Evolutionary conservation across 2,113 vertebrate species (phyloP).

Genomic region (Mirounga angustirostris): DNA sequence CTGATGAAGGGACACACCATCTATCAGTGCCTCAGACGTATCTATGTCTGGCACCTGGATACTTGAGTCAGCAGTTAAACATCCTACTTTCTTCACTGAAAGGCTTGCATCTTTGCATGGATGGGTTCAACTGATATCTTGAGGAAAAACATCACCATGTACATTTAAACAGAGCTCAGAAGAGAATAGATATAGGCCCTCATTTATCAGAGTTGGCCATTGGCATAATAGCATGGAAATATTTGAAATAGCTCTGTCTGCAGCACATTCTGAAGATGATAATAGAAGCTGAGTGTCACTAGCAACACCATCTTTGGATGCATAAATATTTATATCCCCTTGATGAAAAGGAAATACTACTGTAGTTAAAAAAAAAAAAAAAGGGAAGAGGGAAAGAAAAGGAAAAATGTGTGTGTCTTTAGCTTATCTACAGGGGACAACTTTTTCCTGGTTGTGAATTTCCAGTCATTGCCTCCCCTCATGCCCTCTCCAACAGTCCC

Average conservation of each 20-base stretch:
- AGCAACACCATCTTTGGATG: neutral
- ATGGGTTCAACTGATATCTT: neutral
- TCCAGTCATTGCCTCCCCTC: neutral
- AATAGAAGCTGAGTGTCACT: neutral
- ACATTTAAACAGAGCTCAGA: conserved; percentile 35
- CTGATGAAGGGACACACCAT: neutral
- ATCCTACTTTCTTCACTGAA: neutral
- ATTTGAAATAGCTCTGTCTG: neutral
- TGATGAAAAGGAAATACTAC: conserved; percentile 54
- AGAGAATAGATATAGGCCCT: neutral
- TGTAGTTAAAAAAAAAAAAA: neutral
- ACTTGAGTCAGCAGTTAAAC: neutral
- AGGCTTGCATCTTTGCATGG: neutral
- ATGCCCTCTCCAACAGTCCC: neutral
- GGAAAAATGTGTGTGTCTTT: conserved; percentile 37
- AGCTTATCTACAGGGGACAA: conserved; percentile 50
- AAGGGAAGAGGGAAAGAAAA: neutral
- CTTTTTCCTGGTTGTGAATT: conserved; percentile 62
- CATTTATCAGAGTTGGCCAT: neutral
- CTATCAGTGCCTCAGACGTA: neutral
- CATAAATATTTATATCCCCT: conserved; percentile 60
- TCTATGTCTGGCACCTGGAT: neutral
- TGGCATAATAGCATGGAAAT: neutral
- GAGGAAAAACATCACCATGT: neutral
- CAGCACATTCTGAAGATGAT: neutral